These are phyloP conservation scores for Laterallus jamaicensis DNA, from an alignment of 2,113 vertebrate species.

Conservation along the genomic window DNA sequence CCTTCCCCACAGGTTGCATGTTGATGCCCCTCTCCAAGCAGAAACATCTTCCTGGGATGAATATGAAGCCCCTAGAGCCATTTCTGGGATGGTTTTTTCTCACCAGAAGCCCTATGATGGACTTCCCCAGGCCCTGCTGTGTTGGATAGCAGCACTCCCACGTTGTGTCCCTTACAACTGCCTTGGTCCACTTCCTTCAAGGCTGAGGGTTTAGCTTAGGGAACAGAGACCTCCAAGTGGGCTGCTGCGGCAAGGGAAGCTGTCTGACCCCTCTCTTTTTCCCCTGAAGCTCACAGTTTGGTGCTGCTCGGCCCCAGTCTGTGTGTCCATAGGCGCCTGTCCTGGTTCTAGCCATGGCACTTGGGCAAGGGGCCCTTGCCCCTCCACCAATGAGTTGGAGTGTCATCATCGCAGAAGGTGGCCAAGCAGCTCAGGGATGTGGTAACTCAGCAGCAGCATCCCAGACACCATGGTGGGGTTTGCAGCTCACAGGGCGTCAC, in stretches of 20 bases:
- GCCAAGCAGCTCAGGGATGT: background rate
- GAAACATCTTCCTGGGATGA: background rate
- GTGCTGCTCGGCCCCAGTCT: background rate
- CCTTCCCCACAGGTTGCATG: background rate
- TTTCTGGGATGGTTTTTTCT: background rate
- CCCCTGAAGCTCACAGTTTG: background rate
- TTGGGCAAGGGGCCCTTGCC: background rate
- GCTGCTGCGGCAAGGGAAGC: background rate
- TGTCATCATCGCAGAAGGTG: accelerated
- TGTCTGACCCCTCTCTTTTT: background rate
- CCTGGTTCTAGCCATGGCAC: no score
- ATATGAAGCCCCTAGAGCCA: background rate
- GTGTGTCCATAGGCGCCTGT: background rate
- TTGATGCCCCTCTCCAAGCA: background rate
- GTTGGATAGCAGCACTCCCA: background rate
- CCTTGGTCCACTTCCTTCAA: background rate
- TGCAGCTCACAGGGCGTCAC: background rate
- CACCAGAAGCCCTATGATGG: background rate
- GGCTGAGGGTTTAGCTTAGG: background rate
- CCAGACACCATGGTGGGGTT: background rate
- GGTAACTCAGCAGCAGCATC: background rate
- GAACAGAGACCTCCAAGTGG: background rate
- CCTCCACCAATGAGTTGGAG: accelerated
- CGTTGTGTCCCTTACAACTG: background rate
- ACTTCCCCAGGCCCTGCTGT: background rate